A percentile compares a stretch with the other conserved stretches of the same genome.
phyloP scores from a whole-genome alignment of 2,888 invertebrate genomes.

The Acheta domesticus region DNA sequence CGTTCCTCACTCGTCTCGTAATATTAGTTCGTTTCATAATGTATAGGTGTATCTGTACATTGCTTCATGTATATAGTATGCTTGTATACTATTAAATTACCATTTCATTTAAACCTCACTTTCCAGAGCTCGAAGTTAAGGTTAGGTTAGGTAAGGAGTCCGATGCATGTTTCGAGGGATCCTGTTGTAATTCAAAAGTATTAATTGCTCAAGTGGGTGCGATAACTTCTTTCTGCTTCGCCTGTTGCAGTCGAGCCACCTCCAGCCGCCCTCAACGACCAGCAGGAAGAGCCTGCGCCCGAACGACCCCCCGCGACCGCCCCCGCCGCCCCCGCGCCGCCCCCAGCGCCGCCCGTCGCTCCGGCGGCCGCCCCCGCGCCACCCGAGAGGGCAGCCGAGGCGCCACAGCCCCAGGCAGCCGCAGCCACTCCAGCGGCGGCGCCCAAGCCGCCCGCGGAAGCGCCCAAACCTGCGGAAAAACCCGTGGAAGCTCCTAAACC shows the following conservation, averaged over 20 bases:
- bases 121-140: no score
- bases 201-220: no score
- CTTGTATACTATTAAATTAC: no score
- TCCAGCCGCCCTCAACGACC: background rate
- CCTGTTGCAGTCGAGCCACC: background rate
- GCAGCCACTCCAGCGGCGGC: background rate
- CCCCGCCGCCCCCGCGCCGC: background rate
- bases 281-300: background rate
- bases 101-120: no score
- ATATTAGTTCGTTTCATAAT: no score
- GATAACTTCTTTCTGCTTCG: no score
- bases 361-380: background rate
- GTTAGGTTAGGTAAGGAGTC: no score
- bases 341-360: background rate
- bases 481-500: constrained; percentile 22
- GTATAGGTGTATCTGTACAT: no score
- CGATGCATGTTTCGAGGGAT: no score
- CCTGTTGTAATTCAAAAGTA: no score
- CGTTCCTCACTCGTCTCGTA: no score
- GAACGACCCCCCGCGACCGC: background rate
- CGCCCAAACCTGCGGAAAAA: constrained; percentile 19
- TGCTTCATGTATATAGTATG: no score
- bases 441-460: constrained; percentile 23
- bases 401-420: background rate
- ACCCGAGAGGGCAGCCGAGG: background rate